A percentile compares a stretch with the other conserved stretches of the same genome.
Conservation (phyloP, 2,888 invertebrate genomes). For the Diaphora mendica region DNA sequence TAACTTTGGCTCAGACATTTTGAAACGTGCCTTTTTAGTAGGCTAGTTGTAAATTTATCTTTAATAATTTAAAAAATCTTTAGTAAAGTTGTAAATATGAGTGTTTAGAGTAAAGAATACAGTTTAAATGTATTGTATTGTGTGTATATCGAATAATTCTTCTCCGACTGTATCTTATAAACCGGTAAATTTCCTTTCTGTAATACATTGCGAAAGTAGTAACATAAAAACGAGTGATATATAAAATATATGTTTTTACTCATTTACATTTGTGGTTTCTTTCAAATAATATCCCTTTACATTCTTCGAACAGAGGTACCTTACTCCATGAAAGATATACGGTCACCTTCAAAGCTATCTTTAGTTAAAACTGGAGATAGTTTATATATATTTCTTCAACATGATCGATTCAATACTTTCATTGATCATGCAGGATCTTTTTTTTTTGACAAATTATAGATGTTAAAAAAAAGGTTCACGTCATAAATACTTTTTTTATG, state of each 20-base stretch:
- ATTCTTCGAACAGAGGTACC: neutral
- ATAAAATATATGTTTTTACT: conserved; percentile 86
- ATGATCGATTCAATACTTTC: no score
- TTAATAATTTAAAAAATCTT: conserved; percentile 57
- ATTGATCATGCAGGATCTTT: no score
- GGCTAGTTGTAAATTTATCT: conserved; percentile 65
- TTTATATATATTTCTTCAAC: no score
- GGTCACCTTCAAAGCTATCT: no score
- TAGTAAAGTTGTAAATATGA: conserved; percentile 63
- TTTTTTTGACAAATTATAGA: no score
- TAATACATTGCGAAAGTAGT: conserved; percentile 65
- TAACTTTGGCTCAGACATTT: conserved; percentile 5
- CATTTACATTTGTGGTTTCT: conserved; percentile 72
- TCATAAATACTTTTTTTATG: no score
- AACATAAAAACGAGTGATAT: conserved; percentile 71
- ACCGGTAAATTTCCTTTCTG: conserved; percentile 39
- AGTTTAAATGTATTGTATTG: conserved; percentile 67
- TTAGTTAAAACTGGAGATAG: no score
- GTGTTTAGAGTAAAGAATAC: conserved; percentile 56
- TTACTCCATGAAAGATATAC: neutral
- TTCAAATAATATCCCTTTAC: conserved; percentile 38
- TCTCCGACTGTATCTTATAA: conserved; percentile 68
- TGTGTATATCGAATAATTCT: conserved; percentile 71
- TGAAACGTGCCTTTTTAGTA: conserved; percentile 28
- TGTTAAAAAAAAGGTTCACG: no score